Evolutionary conservation across 2,888 invertebrate genomes (phyloP), one percentile per base, ranked within the genome.

Genomic region (Temnothorax unifasciatus): DNA sequence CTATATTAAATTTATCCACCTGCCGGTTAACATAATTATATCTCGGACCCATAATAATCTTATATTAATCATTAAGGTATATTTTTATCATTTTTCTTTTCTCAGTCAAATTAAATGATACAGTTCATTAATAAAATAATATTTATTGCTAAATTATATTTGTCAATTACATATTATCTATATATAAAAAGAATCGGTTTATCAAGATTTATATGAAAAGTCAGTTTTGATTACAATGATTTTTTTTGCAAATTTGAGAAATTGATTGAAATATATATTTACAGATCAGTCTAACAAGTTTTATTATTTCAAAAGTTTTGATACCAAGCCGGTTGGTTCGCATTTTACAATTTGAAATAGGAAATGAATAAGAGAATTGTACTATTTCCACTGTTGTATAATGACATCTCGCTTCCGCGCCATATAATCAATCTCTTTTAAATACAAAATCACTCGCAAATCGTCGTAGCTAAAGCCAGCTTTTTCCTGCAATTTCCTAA

Each of bases 381-480:
- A 68, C 61, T 84, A 83, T 4, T 64, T 75, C 34, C 68, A 90
- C 6, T 84, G 86, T 41, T 89, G 85, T 47, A 79, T 73, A 52
- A 90, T 83, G 83, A 90, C 25, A 69, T 84, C 82, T 84, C 88
- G 82, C 75, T 93, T 93, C 11, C 38, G 64, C 66, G 79, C 71
- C 84, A 93, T 84, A 87, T 93, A 93, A 71, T 92, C 85, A 66
- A 84, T 66, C 52, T 90, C 89, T 75, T 86, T 91, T 47, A 90
- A 86, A 52, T 87, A 85, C 74, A 93, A 90, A 68, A 90, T 57
- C 44, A 38, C 38, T 81, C 79, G 74, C 57, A 93, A 61, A 86
- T 92, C 84, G 38, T 73, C 57, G 3, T 66, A 74, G 59, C 90
- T 84, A n/a, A 90, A 71, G 38, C 52, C 84, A 82, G 74, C 85